Evolutionary conservation across 2,113 vertebrate genomes (phyloP), one percentile per base, ranked within the genome.

Genomic region (Pedetes capensis): DNA sequence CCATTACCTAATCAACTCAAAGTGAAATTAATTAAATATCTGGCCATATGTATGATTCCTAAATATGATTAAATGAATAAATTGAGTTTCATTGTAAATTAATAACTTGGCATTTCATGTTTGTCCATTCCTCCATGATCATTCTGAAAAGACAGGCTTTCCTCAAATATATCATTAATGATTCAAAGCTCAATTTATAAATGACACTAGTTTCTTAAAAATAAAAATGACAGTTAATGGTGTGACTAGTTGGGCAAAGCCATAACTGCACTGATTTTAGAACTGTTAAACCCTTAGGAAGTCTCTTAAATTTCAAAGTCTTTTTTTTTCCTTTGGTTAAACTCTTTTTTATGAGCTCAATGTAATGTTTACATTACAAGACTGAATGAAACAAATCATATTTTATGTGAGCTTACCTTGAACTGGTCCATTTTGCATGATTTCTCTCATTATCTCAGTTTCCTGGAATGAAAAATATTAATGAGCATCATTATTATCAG

Each of bases 381-480:
- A 84, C 89, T 61, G 72, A 63, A 27, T 57, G 92, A 74, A 10
- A 47, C 1, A 51, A 44, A 42, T 3, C 0, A 25, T 47, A 78
- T 59, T 71, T 79, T 13, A 71, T 42, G 4, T 37, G 49, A 69
- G 20, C 49, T 2, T 98, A 99, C 98, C 98, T 98, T 99, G 98
- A 61, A 99, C 98, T 87, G 98, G 98, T 81, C 98, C 98, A 95
- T 98, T 98, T 89, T 98, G 93, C 91, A 97, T 98, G 37, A 99
- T 99, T 98, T 99, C 98, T 97, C 91, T 95, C 98, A 99, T 99
- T 95, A 98, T 98, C 63, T 98, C 97, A 0, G 97, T 98, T 98
- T 98, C 98, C 98, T 99, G 63, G 8, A 25, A 66, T 51, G 8
- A 90, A 95, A 84, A 93, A 55, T 87, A 92, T 17, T 74, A 1